These are phyloP conservation scores for Rhombomys opimus DNA, from an alignment of 2,113 vertebrate species.

Conservation along the genomic window DNA sequence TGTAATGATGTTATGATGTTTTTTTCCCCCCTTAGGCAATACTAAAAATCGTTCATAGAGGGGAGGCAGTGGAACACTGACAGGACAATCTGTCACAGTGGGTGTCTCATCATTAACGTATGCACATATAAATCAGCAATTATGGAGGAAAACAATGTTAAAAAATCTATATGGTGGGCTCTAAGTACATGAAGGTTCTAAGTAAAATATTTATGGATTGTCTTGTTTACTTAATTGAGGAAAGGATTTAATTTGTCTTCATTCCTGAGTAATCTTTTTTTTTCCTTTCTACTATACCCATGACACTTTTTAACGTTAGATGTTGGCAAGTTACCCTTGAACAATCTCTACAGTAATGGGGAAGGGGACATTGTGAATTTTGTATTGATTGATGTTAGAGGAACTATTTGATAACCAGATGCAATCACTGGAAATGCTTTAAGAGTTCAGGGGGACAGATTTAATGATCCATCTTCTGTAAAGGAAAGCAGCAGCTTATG, in stretches of 20 bases:
- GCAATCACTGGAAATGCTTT: background rate
- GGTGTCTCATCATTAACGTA: background rate
- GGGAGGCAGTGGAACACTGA: background rate
- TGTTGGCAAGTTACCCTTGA: constrained; percentile 26
- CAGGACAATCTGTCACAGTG: background rate
- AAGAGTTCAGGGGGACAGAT: background rate
- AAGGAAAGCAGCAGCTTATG: background rate
- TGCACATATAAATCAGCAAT: constrained; percentile 29
- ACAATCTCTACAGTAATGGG: background rate
- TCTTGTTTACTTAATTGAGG: background rate
- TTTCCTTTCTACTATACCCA: background rate
- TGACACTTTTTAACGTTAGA: constrained; percentile 4
- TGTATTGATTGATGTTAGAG: background rate
- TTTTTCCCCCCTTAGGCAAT: constrained; percentile 41
- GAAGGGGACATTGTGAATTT: background rate
- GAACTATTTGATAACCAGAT: background rate
- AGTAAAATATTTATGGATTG: background rate
- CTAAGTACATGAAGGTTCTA: background rate
- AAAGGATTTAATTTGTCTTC: background rate
- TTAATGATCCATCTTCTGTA: background rate
- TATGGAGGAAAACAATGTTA: constrained; percentile 49
- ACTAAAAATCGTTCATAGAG: constrained; percentile 54
- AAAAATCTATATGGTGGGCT: background rate
- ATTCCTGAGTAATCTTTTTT: background rate
- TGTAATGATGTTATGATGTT: constrained; percentile 77